Percentiles rank a stretch among this genome's conserved stretches.
Evolutionary conservation across 2,113 vertebrate species (phyloP).

Genomic region (Morphnarchus princeps): DNA sequence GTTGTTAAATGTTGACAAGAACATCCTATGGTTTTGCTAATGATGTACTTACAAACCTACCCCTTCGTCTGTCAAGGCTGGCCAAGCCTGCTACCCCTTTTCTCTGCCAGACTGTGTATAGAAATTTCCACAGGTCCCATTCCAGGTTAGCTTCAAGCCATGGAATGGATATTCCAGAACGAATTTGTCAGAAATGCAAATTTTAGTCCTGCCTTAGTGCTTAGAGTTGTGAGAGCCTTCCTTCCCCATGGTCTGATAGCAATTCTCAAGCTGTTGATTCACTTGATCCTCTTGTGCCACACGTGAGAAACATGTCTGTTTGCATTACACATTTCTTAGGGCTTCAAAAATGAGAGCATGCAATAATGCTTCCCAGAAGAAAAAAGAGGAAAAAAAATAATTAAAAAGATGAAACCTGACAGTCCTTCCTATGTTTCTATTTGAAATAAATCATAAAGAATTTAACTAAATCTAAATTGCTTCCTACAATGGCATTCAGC

Average conservation of each 20-base stretch:
- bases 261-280: neutral
- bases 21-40: neutral
- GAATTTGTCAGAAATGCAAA: neutral
- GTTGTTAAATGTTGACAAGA: neutral
- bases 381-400: neutral
- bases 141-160: neutral
- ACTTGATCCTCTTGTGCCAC: neutral
- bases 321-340: neutral
- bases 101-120: neutral
- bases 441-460: constrained; percentile 26
- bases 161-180: neutral
- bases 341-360: neutral
- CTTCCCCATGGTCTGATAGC: neutral
- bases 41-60: neutral
- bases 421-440: neutral
- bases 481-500: constrained; percentile 20
- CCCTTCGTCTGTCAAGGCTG: neutral
- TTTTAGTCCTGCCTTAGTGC: neutral
- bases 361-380: neutral
- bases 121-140: neutral
- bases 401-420: neutral
- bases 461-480: constrained; percentile 45
- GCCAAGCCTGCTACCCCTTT: neutral
- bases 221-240: neutral
- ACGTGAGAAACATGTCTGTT: neutral